Conservation (phyloP, 2,888 invertebrate species). For the Scaeva pyrastri region DNA sequence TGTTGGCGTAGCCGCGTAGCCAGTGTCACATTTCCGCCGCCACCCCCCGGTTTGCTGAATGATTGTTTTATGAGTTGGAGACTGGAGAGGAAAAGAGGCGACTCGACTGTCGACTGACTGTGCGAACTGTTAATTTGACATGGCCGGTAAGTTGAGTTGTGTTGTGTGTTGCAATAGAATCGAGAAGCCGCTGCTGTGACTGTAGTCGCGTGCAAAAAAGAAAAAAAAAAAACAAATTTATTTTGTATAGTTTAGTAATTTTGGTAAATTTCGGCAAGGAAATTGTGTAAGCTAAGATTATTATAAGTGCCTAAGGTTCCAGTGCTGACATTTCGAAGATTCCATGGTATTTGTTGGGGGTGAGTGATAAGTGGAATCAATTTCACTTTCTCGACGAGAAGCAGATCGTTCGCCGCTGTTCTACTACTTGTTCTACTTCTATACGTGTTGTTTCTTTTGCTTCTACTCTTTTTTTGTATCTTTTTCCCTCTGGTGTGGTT, state of each 20-base stretch:
- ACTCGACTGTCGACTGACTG: slow-evolving; percentile 63
- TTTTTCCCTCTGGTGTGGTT: slow-evolving; percentile 30
- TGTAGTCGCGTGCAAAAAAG: slow-evolving; percentile 73
- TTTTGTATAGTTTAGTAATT: slow-evolving; percentile 22
- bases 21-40: slow-evolving; percentile 35
- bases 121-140: slow-evolving; percentile 86
- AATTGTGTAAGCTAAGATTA: not conserved
- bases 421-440: slow-evolving; percentile 29
- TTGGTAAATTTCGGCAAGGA: not conserved
- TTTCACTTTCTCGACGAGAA: slow-evolving; percentile 66
- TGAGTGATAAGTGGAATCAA: slow-evolving; percentile 72
- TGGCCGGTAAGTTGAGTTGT: slow-evolving; percentile 91
- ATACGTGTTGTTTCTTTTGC: too few species aligned
- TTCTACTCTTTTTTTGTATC: not conserved
- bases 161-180: slow-evolving; percentile 52
- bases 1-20: slow-evolving; percentile 12
- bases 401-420: slow-evolving; percentile 49
- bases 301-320: slow-evolving; percentile 33
- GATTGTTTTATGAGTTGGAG: slow-evolving; percentile 77
- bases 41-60: slow-evolving; percentile 74
- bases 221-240: slow-evolving; percentile 46
- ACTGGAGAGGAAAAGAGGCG: slow-evolving; percentile 70
- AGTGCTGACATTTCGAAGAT: slow-evolving; percentile 62
- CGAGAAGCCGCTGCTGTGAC: slow-evolving; percentile 57
- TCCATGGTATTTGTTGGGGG: slow-evolving; percentile 71